phyloP scores from a whole-genome alignment of 2,113 vertebrate genomes.

The Drymodes brunneopygia region DNA sequence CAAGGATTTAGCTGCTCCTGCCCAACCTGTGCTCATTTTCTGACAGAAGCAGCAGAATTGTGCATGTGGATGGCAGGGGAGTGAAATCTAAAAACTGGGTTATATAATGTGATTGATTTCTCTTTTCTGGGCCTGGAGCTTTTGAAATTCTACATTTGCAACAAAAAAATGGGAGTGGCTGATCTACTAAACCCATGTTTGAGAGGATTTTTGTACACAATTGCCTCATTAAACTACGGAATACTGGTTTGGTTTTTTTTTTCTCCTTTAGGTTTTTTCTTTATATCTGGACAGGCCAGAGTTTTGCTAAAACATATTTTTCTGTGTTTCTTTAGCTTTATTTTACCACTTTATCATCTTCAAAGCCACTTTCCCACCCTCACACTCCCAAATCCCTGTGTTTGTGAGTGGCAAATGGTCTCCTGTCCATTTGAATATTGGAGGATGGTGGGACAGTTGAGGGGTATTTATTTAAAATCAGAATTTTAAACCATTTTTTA shows the following conservation, averaged over 20 bases:
- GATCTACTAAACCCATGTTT: background rate
- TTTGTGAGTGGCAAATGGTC: background rate
- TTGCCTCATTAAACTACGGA: background rate
- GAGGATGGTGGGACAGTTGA: background rate
- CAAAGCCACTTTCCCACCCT: background rate
- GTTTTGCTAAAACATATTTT: background rate
- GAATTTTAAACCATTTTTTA: background rate
- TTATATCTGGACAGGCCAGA: background rate
- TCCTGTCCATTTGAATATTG: background rate
- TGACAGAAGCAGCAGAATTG: background rate
- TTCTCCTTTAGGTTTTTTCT: background rate
- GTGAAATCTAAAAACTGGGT: background rate
- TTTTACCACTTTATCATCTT: background rate
- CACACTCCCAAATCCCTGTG: background rate
- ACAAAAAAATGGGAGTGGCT: conserved; percentile 10
- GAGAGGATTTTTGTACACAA: background rate
- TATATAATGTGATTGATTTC: background rate
- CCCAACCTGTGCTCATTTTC: background rate
- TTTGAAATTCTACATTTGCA: background rate
- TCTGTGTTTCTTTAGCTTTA: background rate
- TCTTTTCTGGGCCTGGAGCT: background rate
- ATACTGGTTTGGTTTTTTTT: background rate
- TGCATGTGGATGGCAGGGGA: background rate
- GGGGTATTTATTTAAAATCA: background rate
- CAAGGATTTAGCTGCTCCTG: background rate